Evolutionary conservation across 2,888 invertebrate genomes (phyloP).

Genomic region (Brachypterus glaber): DNA sequence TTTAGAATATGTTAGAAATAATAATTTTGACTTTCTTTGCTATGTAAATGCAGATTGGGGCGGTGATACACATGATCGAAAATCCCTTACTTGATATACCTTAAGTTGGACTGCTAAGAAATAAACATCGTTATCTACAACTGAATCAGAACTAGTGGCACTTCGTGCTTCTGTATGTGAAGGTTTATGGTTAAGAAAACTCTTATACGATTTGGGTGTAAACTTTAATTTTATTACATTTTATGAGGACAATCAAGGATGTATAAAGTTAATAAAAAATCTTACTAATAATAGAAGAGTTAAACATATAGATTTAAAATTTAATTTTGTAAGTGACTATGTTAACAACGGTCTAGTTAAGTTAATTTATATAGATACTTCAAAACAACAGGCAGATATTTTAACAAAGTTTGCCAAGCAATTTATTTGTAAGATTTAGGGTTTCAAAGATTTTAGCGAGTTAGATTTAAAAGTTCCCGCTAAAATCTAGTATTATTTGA

Average conservation of each 20-base stretch:
- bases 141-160: conserved; percentile 16
- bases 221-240: conserved; percentile 10
- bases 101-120: conserved; percentile 15
- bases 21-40: conserved; percentile 7
- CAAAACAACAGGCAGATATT: too few relatives aligned
- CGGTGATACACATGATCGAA: conserved; percentile 19
- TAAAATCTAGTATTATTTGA: too few relatives aligned
- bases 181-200: conserved; percentile 14
- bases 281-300: conserved; percentile 13
- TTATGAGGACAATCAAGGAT: too few relatives aligned
- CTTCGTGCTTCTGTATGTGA: conserved; percentile 13
- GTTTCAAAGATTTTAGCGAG: conserved; percentile 7
- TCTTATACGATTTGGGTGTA: conserved; percentile 14
- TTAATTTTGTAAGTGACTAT: conserved; percentile 15
- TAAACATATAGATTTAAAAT: conserved; percentile 17
- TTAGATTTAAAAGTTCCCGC: too few relatives aligned
- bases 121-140: conserved; percentile 17
- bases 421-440: too few relatives aligned
- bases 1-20: too few relatives aligned
- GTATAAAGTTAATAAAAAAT: conserved; percentile 12
- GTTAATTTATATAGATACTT: too few relatives aligned
- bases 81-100: conserved; percentile 44
- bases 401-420: conserved; percentile 10
- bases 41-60: conserved; percentile 15
- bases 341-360: conserved; percentile 8